phyloP scores from a whole-genome alignment of 2,888 invertebrate genomes.

The Eurytoma californica region DNA sequence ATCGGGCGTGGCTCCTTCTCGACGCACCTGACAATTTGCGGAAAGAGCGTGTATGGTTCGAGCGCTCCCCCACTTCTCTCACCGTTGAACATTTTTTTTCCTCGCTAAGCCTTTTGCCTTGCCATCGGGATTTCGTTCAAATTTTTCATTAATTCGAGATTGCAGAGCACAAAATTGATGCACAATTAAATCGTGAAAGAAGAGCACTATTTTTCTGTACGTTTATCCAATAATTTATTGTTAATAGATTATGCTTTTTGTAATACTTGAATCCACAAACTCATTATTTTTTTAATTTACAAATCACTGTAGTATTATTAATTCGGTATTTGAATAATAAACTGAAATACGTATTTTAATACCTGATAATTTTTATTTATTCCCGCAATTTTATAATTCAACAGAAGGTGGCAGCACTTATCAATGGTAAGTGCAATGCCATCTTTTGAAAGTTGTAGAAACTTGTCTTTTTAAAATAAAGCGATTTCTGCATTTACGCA shows the following conservation, averaged over 20 bases:
- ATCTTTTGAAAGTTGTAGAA: slow-evolving; percentile 3
- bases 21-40: slow-evolving; percentile 57
- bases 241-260: too few species aligned
- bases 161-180: too few species aligned
- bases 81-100: not conserved
- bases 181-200: too few species aligned
- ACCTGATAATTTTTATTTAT: not conserved
- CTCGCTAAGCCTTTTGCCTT: not conserved
- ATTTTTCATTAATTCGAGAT: not conserved
- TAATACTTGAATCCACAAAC: too few species aligned
- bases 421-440: slow-evolving; percentile 12
- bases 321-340: too few species aligned
- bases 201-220: too few species aligned
- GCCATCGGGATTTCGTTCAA: not conserved
- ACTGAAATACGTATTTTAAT: too few species aligned
- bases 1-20: slow-evolving; percentile 67
- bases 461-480: not conserved
- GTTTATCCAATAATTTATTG: too few species aligned
- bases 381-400: not conserved
- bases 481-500: not conserved
- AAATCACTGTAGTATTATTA: too few species aligned
- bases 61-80: slow-evolving; percentile 6
- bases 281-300: too few species aligned
- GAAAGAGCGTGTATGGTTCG: slow-evolving; percentile 31
- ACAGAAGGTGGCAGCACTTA: slow-evolving; percentile 31